These are phyloP conservation scores for Hydriomena furcata DNA, from an alignment of 2,888 invertebrate genomes.

Conservation along the genomic window DNA sequence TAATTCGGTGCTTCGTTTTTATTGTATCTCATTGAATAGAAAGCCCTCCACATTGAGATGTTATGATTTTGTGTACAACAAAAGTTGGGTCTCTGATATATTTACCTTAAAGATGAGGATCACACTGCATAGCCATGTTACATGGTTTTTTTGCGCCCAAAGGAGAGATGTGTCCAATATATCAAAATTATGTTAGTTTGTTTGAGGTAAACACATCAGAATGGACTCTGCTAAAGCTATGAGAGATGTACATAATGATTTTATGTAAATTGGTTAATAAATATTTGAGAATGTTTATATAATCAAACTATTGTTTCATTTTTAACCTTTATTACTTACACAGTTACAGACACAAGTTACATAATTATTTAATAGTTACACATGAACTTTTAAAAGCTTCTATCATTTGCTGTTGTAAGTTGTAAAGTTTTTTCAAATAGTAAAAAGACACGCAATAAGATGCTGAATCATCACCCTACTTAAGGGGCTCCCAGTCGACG, in stretches of 20 bases:
- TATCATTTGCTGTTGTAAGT: too few relatives aligned
- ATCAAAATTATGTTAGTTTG: too few relatives aligned
- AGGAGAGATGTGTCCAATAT: too few relatives aligned
- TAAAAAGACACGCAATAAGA: too few relatives aligned
- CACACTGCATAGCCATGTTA: not conserved
- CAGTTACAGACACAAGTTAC: constrained; percentile 7
- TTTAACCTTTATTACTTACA: constrained; percentile 19
- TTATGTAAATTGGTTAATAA: constrained; percentile 84
- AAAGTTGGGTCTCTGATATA: not conserved
- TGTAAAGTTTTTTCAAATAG: too few relatives aligned
- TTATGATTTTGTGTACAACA: constrained; percentile 76
- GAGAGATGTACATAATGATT: constrained; percentile 80
- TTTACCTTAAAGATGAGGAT: not conserved
- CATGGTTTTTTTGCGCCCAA: too few relatives aligned
- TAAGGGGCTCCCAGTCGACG: too few relatives aligned
- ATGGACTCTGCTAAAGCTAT: constrained; percentile 58
- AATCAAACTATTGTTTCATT: constrained; percentile 64
- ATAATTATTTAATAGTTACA: constrained; percentile 4
- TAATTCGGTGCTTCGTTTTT: constrained; percentile 78
- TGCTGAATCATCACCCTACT: too few relatives aligned
- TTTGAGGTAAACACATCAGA: constrained; percentile 1
- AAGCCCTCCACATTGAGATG: constrained; percentile 81
- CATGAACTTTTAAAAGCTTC: not conserved
- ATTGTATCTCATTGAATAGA: constrained; percentile 74
- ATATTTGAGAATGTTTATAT: constrained; percentile 84